Conservation (phyloP, 2,113 vertebrate species). For the Bombycilla garrulus region DNA sequence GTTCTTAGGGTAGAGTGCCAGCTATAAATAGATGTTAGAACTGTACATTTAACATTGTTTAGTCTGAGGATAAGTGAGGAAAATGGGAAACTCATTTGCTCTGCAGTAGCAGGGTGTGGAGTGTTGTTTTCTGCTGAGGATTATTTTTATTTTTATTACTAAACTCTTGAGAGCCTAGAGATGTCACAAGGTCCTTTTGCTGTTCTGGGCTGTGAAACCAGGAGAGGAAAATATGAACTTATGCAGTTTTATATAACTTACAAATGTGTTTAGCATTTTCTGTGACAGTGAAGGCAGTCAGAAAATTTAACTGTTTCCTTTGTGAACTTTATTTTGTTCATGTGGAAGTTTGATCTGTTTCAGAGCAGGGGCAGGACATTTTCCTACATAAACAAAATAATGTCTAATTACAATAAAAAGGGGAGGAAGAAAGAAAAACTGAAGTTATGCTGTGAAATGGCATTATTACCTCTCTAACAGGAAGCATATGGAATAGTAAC, state of each 20-base stretch:
- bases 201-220: slow-evolving; percentile 15
- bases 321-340: slow-evolving; percentile 24
- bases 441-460: not conserved
- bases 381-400: not conserved
- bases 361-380: not conserved
- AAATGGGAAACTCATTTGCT: slow-evolving; percentile 54
- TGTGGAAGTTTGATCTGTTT: not conserved
- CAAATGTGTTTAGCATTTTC: slow-evolving; percentile 43
- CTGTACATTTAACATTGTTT: slow-evolving; percentile 29
- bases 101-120: slow-evolving; percentile 41
- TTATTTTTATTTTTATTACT: slow-evolving; percentile 54
- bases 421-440: not conserved
- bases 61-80: slow-evolving; percentile 47
- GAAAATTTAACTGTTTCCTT: slow-evolving; percentile 60
- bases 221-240: slow-evolving; percentile 64
- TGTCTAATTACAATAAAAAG: slow-evolving; percentile 17
- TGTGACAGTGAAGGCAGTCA: not conserved
- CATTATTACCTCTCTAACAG: slow-evolving; percentile 37
- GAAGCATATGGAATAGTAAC: slow-evolving; percentile 52
- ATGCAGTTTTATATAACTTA: slow-evolving; percentile 26
- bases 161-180: slow-evolving; percentile 12
- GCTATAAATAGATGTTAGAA: slow-evolving; percentile 30
- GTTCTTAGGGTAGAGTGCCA: not conserved
- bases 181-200: slow-evolving; percentile 44
- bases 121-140: slow-evolving; percentile 25